These are phyloP conservation scores for Auanema freiburgensis DNA, from an alignment of 2,888 invertebrate species.

Conservation along the genomic window DNA sequence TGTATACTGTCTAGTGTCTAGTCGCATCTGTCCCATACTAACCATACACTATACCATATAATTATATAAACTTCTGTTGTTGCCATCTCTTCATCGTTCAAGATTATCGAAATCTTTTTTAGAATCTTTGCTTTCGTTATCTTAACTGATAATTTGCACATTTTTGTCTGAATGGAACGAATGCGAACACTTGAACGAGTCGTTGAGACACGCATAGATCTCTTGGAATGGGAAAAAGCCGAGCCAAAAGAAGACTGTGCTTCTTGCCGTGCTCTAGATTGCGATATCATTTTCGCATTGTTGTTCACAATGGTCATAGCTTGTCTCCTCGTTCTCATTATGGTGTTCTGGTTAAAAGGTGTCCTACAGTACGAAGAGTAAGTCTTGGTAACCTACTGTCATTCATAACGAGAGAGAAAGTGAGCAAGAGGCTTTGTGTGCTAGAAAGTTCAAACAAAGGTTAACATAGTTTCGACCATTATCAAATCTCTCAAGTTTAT, in stretches of 20 bases:
- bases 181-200: slow-evolving; percentile 54
- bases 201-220: slow-evolving; percentile 55
- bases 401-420: not conserved
- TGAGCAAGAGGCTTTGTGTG: not conserved
- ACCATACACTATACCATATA: no score
- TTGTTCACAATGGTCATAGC: slow-evolving; percentile 60
- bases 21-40: no score
- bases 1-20: no score
- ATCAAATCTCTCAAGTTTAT: slow-evolving; percentile 4
- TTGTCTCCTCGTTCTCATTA: slow-evolving; percentile 58
- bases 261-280: slow-evolving; percentile 60
- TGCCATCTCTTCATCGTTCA: not conserved
- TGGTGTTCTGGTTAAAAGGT: slow-evolving; percentile 63
- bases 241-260: slow-evolving; percentile 53
- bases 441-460: slow-evolving; percentile 2
- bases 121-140: not conserved
- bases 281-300: slow-evolving; percentile 63
- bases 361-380: slow-evolving; percentile 62
- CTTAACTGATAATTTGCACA: not conserved
- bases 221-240: slow-evolving; percentile 49
- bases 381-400: slow-evolving; percentile 20
- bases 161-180: slow-evolving; percentile 18
- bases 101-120: not conserved
- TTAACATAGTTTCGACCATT: slow-evolving; percentile 5
- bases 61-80: no score